Base-by-base conservation (phyloP, 1,140 invertebrate species). In the Papilio polytes region DNA sequence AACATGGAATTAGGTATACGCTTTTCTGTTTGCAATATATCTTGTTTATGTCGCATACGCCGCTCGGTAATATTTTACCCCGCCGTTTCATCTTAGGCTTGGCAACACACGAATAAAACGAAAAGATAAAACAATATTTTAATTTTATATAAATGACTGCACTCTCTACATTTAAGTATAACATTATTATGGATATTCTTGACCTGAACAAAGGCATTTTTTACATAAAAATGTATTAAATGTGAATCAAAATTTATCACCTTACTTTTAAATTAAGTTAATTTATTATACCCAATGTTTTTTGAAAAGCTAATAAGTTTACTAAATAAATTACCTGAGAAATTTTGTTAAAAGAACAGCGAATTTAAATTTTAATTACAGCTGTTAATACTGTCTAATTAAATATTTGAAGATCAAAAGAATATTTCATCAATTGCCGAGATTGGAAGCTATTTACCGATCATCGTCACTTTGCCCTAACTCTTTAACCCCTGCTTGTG, bases 401-500 rank as follows among this genome's bases (percentile, higher is more conserved):
- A 63, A 78, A 76, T 51, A 66, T 48, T 20, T 44, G 9, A 18
- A 78, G 77, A 66, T 44, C 56, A 78, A 66, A 78, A 66, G 77
- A 63, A 63, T 66, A 48, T 78, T 78, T 63, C 10, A 44, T 63
- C 18, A 63, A 63, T 22, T 63, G 13, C 8, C 53, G 53, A 78
- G 77, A 63, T 78, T 63, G 76, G 53, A 56, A 31, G 77, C 36
- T 78, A 22, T 78, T 78, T 78, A 66, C 36, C 77, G 56, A 78
- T 66, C 36, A 78, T 78, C 77, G 81, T 73, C 82, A 80, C 73
- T 59, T 78, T 63, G 48, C 72, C 20, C 63, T 56, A 78, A 80
- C 56, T 63, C 53, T 78, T 78, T 78, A 44, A 44, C 77, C 77
- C 77, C 46, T 70, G 77, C 77, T 85, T 63, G 74, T 85, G 84